Base-by-base conservation (phyloP, 2,797 vertebrate species). In the Pelodytes ibericus region DNA sequence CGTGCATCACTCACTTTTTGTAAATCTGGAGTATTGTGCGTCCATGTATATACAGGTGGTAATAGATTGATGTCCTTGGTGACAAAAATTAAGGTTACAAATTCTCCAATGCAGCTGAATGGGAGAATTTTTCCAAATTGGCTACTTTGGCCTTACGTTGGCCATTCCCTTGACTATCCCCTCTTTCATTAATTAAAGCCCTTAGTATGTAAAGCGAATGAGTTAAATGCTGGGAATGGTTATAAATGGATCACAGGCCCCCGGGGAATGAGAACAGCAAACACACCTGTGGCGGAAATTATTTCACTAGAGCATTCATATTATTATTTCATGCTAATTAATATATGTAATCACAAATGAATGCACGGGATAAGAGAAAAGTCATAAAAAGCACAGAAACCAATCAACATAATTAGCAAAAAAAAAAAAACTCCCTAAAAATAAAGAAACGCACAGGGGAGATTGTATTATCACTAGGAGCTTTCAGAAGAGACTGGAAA, bases 261-360 rank as follows among this genome's bases (percentile, higher is more conserved):
- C 13, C 18, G 26, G 27, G 25, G 26, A 74, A 58, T 47, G 47
- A 74, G 29, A 15, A 11, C 4, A 13, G 15, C 24, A 58, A 66
- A 51, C 13, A 27, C 53, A 25, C 53, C 33, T 49, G 56, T 44
- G 53, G 56, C 18, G 53, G 29, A 66, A 26, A 59, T 26, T 16
- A 59, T 31, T 47, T 36, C 57, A 39, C 26, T 8, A 30, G n/a
- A 11, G 20, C 20, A 25, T 56, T n/a, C n/a, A n/a, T n/a, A n/a
- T n/a, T 73, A 62, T 72, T 49, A 64, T 64, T 65, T 39, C 18
- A 64, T 41, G n/a, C 71, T 57, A 36, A 57, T 74, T 65, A 39
- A 44, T 13, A 44, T 44, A 44, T 44, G 13, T 10, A 44, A 16
- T 44, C 41, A 13, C 41, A 44, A 10, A 44, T 44, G 41, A 16